Evolutionary conservation across 2,113 vertebrate species (phyloP), one percentile per base, ranked within the genome.

Genomic region (Hipposideros armiger): DNA sequence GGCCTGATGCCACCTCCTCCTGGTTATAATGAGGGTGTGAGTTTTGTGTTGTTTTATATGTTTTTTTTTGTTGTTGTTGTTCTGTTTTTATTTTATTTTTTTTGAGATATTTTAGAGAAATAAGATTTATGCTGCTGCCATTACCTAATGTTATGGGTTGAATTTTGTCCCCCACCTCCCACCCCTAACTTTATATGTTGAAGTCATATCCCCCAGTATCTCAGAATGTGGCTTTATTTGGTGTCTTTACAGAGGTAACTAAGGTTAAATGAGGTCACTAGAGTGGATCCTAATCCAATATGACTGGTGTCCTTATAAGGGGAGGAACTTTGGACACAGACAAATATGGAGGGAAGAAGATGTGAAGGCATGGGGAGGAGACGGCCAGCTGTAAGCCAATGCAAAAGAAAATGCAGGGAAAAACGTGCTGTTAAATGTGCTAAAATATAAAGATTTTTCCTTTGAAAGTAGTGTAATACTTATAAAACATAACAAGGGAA

Each of bases 391-490:
- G 5, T 1, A 47, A 73, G 32, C 42, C 19, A 62, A 14, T 45
- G 50, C 20, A 78, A 28, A 73, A 56, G 47, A 80, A 81, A 83
- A 80, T n/a, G 28, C 24, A 74, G 56, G 13, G 14, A 36, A 24
- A 50, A 50, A 91, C 84, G 32, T 47, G 3, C 40, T 85, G 36
- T 91, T 92, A 69, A 81, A 70, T 9, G 20, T 90, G 20, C 36
- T 81, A 77, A 82, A 74, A 66, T 70, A 56, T 13, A 91, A 93
- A 81, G 52, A 70, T 64, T 81, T 26, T 91, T 56, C 14, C 58
- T 76, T 58, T 66, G 56, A 69, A 81, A 86, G 56, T 76, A 72
- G 24, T 72, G 76, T 88, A 66, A 89, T 82, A 69, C 42, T 82
- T 58, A 58, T 52, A 74, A 92, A 60, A 70, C 14, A 2, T 20